Evolutionary conservation across 2,113 vertebrate genomes (phyloP), one percentile per base, ranked within the genome.

Genomic region (Aspidoscelis tigris): DNA sequence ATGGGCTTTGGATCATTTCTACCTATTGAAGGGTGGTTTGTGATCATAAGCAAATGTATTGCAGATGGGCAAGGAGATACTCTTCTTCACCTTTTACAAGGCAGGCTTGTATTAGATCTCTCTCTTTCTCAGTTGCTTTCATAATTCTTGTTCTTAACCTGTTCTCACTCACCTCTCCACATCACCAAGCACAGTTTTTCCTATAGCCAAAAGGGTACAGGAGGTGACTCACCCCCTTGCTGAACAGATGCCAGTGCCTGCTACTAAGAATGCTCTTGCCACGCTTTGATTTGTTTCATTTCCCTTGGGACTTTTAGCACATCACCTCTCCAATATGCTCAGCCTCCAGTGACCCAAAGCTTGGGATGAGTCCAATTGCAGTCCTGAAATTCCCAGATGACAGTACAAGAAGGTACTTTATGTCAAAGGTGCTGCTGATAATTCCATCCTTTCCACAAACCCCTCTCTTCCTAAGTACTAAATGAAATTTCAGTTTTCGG

Each of bases 401-500:
- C 78, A 65, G 72, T 0, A 0, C 21, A 69, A n/a, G 33, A 47
- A 69, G 74, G 83, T 78, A 66, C 0, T 70, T 85, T 12, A 39
- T 55, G 79, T 78, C 76, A 76, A 39, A 65, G 64, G 66, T 0
- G 0, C 77, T 70, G 85, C 0, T 5, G 85, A 85, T 81, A 21
- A 33, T 88, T 84, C 77, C 14, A 1, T 88, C 88, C 77, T 72
- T 90, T 80, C 73, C 87, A 65, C 85, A 90, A 61, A 58, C 86
- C 24, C 85, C 87, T 92, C 91, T 82, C 89, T 90, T 87, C 82
- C 85, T 80, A 83, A 90, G 84, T 87, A 85, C 79, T 92, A 91
- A 94, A 92, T 89, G 90, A 94, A 96, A 97, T 95, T 94, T 92
- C 90, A 91, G 92, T 78, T 94, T 96, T 95, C 87, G 93, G 93